Conservation (phyloP, 2,113 vertebrate species). For the Delphinapterus leucas region DNA sequence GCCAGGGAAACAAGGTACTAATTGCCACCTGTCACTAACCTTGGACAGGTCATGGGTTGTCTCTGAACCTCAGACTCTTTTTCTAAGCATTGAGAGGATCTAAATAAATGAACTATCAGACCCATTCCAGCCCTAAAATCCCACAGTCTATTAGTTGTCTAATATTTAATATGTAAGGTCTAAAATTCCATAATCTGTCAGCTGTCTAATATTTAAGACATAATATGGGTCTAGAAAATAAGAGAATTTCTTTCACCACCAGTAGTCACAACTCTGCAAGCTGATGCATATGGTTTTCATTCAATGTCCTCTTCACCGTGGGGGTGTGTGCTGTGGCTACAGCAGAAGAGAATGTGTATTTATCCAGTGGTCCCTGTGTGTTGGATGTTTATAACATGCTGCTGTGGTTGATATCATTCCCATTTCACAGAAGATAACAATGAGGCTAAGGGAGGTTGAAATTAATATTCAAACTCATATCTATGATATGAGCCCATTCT, state of each 20-base stretch:
- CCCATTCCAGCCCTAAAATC: background rate
- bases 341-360: background rate
- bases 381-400: background rate
- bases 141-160: background rate
- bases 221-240: background rate
- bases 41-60: background rate
- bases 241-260: background rate
- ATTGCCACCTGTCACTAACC: background rate
- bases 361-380: fast-evolving
- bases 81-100: background rate
- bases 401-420: background rate
- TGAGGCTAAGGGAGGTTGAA: background rate
- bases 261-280: background rate
- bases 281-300: fast-evolving
- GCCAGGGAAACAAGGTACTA: background rate
- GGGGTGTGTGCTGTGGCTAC: fast-evolving
- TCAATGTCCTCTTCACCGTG: background rate
- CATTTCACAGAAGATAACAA: background rate
- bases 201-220: background rate
- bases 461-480: background rate
- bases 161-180: background rate
- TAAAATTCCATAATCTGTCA: background rate
- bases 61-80: background rate
- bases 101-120: background rate
- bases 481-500: background rate